phyloP scores from a whole-genome alignment of 2,888 invertebrate species.

The Mimachlamys varia region DNA sequence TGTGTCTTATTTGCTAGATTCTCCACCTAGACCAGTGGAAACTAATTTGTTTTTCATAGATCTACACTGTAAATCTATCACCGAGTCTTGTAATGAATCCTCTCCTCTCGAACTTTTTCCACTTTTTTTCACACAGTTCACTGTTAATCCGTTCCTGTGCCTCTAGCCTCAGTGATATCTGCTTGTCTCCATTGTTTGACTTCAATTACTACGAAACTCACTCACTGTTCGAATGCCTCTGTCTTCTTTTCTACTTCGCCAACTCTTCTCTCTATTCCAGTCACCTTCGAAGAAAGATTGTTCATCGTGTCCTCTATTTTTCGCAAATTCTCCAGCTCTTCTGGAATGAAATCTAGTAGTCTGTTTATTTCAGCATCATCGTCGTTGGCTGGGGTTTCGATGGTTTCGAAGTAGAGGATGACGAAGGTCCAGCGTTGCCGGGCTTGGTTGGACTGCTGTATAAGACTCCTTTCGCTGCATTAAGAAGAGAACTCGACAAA shows the following conservation, averaged over 20 bases:
- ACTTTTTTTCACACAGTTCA: neutral
- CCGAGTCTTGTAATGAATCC: neutral
- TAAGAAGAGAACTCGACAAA: too few species aligned
- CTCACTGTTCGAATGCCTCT: neutral
- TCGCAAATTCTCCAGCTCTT: neutral
- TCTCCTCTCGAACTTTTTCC: neutral
- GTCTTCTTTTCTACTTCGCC: neutral
- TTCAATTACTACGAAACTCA: neutral
- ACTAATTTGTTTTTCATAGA: constrained; percentile 13
- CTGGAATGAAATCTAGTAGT: neutral
- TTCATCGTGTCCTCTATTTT: neutral
- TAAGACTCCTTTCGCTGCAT: too few species aligned
- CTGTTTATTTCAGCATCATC: neutral
- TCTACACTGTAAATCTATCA: neutral
- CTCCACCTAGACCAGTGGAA: neutral
- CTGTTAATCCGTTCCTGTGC: neutral
- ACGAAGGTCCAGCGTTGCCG: neutral
- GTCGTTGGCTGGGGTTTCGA: neutral
- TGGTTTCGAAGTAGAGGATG: neutral
- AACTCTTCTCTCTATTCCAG: neutral
- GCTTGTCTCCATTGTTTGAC: neutral
- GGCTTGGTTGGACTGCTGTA: too few species aligned
- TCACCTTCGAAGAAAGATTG: neutral
- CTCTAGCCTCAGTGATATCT: neutral
- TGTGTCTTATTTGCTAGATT: neutral